Conservation (phyloP, 1,140 invertebrate genomes). For the Drosophila oshimai region DNA sequence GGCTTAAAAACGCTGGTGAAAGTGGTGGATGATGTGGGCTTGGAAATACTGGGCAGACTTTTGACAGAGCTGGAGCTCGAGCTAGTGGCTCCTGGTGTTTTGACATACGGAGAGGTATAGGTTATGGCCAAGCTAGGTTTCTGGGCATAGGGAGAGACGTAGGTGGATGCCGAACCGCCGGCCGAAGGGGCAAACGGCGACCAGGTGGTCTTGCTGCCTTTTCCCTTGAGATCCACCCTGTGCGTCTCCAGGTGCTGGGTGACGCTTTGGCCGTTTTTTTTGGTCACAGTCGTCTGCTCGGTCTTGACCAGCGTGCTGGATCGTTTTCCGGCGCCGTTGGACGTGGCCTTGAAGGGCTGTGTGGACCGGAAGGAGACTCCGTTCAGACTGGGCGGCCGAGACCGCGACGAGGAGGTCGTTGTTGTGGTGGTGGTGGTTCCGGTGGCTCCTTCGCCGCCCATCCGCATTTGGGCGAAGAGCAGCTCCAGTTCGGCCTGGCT, state of each 20-base stretch:
- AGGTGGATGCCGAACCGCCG: neutral
- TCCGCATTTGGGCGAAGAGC: conserved; percentile 40
- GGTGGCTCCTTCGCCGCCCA: conserved; percentile 19
- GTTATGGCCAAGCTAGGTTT: conserved; percentile 25
- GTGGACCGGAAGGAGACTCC: conserved; percentile 55
- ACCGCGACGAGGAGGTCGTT: conserved; percentile 12
- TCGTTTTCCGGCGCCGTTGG: conserved; percentile 35
- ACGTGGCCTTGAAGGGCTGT: conserved; percentile 46
- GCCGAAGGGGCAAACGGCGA: conserved; percentile 4
- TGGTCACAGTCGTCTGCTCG: conserved; percentile 62
- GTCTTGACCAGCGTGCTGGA: conserved; percentile 57
- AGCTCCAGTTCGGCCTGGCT: conserved; percentile 60
- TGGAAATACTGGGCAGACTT: conserved; percentile 1
- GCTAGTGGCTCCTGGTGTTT: neutral
- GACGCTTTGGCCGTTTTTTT: conserved; percentile 63
- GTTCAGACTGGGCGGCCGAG: conserved; percentile 36
- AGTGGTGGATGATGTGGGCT: neutral
- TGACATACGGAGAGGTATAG: conserved; percentile 37
- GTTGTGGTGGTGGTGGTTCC: conserved; percentile 31
- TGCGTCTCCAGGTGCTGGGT: conserved; percentile 62
- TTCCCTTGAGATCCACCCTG: conserved; percentile 49
- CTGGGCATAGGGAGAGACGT: conserved; percentile 41
- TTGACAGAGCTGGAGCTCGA: neutral
- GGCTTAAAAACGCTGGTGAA: conserved; percentile 1
- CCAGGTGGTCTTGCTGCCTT: neutral